Conservation (phyloP, 2,888 invertebrate species). For the Plagiodera versicolora region DNA sequence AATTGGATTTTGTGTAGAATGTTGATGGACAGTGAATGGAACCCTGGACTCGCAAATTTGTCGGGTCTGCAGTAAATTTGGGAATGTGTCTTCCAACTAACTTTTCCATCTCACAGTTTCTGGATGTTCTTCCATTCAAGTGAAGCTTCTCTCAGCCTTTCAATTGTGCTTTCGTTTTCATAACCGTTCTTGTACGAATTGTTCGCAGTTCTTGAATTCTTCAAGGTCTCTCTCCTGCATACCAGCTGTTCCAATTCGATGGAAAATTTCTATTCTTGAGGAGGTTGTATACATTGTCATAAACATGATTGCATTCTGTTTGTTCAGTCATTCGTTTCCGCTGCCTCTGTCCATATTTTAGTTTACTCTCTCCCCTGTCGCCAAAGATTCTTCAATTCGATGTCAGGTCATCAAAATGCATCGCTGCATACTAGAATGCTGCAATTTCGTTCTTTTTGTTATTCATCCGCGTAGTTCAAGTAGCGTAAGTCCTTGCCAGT, state of each 20-base stretch:
- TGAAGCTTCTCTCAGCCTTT: too few species aligned
- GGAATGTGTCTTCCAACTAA: too few species aligned
- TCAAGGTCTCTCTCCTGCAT: background rate
- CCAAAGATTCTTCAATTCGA: background rate
- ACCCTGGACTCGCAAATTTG: too few species aligned
- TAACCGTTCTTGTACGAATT: too few species aligned
- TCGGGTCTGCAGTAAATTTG: too few species aligned
- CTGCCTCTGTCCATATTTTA: background rate
- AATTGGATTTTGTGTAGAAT: too few species aligned
- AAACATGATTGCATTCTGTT: background rate
- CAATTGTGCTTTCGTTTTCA: too few species aligned
- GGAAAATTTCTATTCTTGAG: background rate
- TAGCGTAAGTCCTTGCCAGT: background rate
- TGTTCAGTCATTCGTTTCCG: background rate
- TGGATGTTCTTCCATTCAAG: too few species aligned
- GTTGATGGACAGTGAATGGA: too few species aligned
- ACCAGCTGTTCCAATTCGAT: background rate
- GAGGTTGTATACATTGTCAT: background rate
- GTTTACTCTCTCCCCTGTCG: background rate
- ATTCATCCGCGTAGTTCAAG: background rate
- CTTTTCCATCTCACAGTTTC: too few species aligned
- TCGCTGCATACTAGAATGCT: background rate
- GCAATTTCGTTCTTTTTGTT: background rate
- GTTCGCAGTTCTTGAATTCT: too few species aligned
- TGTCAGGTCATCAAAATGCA: background rate